These are phyloP conservation scores for Meloe dianella DNA, from an alignment of 2,888 invertebrate genomes.

Conservation along the genomic window DNA sequence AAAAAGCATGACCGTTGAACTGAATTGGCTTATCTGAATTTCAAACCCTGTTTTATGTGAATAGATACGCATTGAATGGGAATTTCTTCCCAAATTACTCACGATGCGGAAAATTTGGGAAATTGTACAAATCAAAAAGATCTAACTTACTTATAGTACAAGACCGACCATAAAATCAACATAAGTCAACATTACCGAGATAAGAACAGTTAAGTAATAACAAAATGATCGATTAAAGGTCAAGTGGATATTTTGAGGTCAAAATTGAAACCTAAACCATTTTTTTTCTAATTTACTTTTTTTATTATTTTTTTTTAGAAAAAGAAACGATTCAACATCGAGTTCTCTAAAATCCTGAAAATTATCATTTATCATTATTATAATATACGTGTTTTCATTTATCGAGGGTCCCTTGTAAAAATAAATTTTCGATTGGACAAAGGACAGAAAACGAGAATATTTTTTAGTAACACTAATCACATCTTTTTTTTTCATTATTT, in stretches of 20 bases:
- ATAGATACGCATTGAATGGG: neutral
- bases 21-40: slow-evolving; percentile 4
- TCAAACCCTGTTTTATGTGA: neutral
- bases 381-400: too few species aligned
- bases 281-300: neutral
- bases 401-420: neutral
- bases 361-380: too few species aligned
- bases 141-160: too few species aligned
- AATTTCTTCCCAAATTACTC: neutral
- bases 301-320: neutral
- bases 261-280: too few species aligned
- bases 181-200: neutral
- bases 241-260: neutral
- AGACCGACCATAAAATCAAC: neutral
- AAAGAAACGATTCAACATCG: neutral
- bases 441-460: too few species aligned
- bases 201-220: neutral
- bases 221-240: neutral
- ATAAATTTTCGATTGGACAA: neutral
- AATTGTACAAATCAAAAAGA: too few species aligned
- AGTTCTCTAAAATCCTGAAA: neutral
- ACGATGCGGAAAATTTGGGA: too few species aligned
- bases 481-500: slow-evolving; percentile 21
- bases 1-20: slow-evolving; percentile 9
- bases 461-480: too few species aligned